Evolutionary conservation across 2,888 invertebrate species (phyloP).

Genomic region (Syritta pipiens): DNA sequence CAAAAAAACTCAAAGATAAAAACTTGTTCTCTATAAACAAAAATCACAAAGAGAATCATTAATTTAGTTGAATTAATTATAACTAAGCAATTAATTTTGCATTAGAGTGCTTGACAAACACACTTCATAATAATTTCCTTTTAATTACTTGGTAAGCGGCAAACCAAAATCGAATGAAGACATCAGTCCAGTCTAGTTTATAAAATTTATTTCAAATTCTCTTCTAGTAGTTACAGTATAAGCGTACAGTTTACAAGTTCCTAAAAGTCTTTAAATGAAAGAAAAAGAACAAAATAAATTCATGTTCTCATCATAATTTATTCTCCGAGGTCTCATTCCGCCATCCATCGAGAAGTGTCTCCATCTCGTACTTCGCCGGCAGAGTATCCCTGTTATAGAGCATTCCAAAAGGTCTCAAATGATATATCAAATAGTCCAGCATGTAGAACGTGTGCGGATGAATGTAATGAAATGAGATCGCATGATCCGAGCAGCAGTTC

Average conservation of each 20-base stretch:
- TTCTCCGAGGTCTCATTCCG: conserved; percentile 69
- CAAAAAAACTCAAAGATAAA: no score
- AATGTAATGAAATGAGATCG: conserved; percentile 96
- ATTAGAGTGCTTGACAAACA: no score
- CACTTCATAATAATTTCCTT: no score
- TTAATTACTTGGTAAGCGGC: no score
- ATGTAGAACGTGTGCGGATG: conserved; percentile 95
- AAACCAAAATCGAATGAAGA: no score
- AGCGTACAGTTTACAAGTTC: conserved; percentile 54
- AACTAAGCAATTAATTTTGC: no score
- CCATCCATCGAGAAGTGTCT: conserved; percentile 69
- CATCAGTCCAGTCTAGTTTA: no score
- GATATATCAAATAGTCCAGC: conserved; percentile 95
- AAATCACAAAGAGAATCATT: no score
- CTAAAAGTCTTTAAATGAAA: conserved; percentile 35
- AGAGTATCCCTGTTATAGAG: conserved; percentile 45
- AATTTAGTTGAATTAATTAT: no score
- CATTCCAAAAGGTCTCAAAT: conserved; percentile 87
- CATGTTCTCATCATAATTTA: conserved; percentile 20
- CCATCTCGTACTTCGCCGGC: conserved; percentile 68
- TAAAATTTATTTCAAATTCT: conserved; percentile 24
- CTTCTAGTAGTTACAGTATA: conserved; percentile 46
- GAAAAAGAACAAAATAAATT: conserved; percentile 3
- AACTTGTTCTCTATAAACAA: no score
- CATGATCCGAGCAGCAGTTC: conserved; percentile 94